phyloP scores from a whole-genome alignment of 2,113 vertebrate genomes.

The Etheostoma spectabile region DNA sequence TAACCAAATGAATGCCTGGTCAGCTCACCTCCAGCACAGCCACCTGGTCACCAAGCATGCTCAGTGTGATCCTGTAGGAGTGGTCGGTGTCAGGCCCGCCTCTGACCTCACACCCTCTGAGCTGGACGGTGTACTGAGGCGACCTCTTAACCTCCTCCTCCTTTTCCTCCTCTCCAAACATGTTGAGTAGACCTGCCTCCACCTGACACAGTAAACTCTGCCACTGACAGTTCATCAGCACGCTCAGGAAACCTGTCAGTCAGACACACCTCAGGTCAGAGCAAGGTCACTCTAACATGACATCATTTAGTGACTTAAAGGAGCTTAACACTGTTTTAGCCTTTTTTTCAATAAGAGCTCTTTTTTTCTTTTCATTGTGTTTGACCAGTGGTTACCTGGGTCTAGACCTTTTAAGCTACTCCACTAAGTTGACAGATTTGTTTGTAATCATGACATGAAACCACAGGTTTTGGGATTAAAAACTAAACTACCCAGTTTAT shows the following conservation, averaged over 20 bases:
- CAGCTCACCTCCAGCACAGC: constrained; percentile 85
- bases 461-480: no score
- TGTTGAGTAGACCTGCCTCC: constrained; percentile 82
- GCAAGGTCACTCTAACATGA: neutral
- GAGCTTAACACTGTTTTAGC: neutral
- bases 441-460: no score
- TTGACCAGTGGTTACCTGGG: no score
- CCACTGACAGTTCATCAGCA: constrained; percentile 88
- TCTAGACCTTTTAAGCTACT: no score
- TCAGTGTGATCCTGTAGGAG: constrained; percentile 82
- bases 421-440: no score
- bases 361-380: no score
- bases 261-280: constrained; percentile 22
- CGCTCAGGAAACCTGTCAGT: constrained; percentile 81
- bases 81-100: constrained; percentile 51
- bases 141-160: constrained; percentile 53
- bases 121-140: constrained; percentile 83
- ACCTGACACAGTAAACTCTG: constrained; percentile 86
- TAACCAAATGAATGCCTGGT: no score
- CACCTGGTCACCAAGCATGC: constrained; percentile 81
- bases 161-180: constrained; percentile 81
- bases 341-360: no score
- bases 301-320: neutral
- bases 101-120: constrained; percentile 81
- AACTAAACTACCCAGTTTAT: no score